These are phyloP conservation scores for Poeciliopsis turrubarensis DNA, from an alignment of 2,113 vertebrate genomes.

Conservation along the genomic window DNA sequence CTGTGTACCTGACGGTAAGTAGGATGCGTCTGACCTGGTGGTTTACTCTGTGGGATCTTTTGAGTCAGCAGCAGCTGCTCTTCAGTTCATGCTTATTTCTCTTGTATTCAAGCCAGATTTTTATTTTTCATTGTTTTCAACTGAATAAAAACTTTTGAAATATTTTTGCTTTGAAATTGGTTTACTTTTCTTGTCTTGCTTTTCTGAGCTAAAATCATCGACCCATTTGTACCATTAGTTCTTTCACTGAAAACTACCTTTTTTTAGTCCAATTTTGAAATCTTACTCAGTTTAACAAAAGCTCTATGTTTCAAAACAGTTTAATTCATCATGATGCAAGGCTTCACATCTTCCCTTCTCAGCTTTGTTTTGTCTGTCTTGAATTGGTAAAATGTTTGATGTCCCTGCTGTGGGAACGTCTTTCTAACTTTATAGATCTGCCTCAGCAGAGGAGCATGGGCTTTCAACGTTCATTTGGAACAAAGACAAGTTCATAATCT, in stretches of 20 bases:
- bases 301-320: neutral
- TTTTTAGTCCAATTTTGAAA: constrained; percentile 14
- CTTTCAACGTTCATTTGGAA: too few species aligned
- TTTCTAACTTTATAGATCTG: neutral
- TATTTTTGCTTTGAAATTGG: too few species aligned
- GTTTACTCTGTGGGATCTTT: neutral
- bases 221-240: neutral
- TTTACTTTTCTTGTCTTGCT: neutral
- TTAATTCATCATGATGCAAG: constrained; percentile 39
- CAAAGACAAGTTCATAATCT: neutral
- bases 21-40: neutral
- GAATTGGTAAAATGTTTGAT: constrained; percentile 19
- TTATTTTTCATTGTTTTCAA: neutral
- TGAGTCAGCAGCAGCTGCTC: neutral
- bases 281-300: constrained; percentile 31
- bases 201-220: neutral
- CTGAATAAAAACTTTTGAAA: neutral
- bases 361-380: neutral
- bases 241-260: neutral
- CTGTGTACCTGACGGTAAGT: constrained; percentile 94
- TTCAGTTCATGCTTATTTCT: neutral
- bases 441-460: neutral
- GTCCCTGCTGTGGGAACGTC: constrained; percentile 10
- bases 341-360: constrained; percentile 35
- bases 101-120: too few species aligned